Evolutionary conservation across 2,797 vertebrate genomes (phyloP).

Genomic region (Synaphobranchus kaupii): DNA sequence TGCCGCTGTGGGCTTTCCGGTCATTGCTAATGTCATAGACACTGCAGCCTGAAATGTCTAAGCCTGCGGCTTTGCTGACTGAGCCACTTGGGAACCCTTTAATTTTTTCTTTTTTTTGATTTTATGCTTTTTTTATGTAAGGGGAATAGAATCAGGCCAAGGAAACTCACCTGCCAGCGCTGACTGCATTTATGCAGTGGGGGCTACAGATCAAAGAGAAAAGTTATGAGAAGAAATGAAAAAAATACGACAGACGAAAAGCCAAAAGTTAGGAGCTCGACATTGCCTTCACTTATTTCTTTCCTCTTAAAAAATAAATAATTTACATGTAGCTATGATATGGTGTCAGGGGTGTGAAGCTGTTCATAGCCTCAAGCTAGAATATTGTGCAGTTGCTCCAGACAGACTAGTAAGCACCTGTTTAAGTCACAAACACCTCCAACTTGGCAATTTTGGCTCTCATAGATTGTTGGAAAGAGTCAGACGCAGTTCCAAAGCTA

Average conservation of each 20-base stretch:
- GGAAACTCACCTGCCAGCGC: neutral
- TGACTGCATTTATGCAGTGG: neutral
- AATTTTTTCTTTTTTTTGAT: neutral
- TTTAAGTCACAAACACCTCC: constrained; percentile 13
- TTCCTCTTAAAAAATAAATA: constrained; percentile 29
- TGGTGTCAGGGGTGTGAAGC: neutral
- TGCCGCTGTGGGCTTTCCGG: too few relatives aligned
- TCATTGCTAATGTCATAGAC: too few relatives aligned
- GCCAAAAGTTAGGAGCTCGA: neutral
- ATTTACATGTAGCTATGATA: constrained; percentile 20
- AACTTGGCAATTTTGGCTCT: neutral
- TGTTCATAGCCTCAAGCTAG: constrained; percentile 7
- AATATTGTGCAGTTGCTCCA: neutral
- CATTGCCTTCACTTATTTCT: constrained; percentile 28
- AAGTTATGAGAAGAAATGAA: neutral
- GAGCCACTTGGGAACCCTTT: too few relatives aligned
- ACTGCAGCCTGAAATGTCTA: too few relatives aligned
- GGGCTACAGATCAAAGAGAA: neutral
- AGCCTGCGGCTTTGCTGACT: too few relatives aligned
- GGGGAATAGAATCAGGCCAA: constrained; percentile 13
- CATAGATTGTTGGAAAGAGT: too few relatives aligned
- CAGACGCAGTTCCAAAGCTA: too few relatives aligned
- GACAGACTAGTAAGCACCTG: constrained; percentile 13
- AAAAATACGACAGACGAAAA: constrained; percentile 13
- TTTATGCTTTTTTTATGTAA: neutral